A percentile compares a stretch with the other conserved stretches of the same genome.
Conservation (phyloP, 2,888 invertebrate genomes). For the Hypolimnas misippus region DNA sequence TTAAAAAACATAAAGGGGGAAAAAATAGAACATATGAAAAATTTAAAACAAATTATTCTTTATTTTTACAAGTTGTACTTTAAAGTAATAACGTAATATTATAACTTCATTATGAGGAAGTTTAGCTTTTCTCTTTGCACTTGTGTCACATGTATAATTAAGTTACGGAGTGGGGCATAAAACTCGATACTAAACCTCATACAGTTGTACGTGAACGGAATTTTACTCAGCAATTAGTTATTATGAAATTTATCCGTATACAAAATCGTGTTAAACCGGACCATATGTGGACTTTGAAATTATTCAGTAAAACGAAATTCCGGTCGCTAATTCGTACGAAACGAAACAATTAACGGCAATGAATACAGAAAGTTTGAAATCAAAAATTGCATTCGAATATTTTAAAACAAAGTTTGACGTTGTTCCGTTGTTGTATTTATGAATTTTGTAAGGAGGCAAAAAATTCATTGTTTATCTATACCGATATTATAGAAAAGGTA, state of each 20-base stretch:
- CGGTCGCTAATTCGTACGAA: conserved; percentile 19
- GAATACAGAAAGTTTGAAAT: conserved; percentile 16
- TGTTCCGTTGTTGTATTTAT: too few relatives aligned
- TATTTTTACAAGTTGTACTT: background rate
- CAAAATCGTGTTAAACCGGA: conserved; percentile 25
- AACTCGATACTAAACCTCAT: conserved; percentile 32
- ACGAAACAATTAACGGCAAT: conserved; percentile 23
- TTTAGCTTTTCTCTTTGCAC: background rate
- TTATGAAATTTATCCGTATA: conserved; percentile 32
- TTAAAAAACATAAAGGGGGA: too few relatives aligned
- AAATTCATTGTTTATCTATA: too few relatives aligned
- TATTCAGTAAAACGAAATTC: conserved; percentile 23
- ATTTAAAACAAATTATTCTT: background rate
- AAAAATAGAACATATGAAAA: too few relatives aligned
- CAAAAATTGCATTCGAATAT: conserved; percentile 18
- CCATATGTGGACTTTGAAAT: conserved; percentile 20
- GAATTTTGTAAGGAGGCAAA: too few relatives aligned
- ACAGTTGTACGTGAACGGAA: conserved; percentile 27
- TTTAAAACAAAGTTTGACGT: too few relatives aligned
- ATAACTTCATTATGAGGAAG: background rate
- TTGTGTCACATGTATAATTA: conserved; percentile 7
- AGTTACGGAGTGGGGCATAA: conserved; percentile 21
- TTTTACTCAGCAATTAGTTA: conserved; percentile 32
- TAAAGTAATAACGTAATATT: background rate
- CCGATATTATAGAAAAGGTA: too few relatives aligned